These are phyloP conservation scores for Chelon auratus DNA, from an alignment of 2,797 vertebrate genomes.

Conservation along the genomic window DNA sequence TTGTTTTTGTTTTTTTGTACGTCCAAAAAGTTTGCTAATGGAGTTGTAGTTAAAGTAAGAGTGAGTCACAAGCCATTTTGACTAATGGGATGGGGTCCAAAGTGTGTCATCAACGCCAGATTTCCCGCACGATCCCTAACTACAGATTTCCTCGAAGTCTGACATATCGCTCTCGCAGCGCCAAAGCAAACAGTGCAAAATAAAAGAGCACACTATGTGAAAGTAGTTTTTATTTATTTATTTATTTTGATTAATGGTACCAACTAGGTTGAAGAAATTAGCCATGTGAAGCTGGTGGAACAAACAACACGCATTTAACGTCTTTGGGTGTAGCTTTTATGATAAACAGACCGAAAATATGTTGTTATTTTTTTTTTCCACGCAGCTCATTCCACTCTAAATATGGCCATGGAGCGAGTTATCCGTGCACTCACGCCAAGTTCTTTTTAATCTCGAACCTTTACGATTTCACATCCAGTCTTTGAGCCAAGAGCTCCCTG, in stretches of 20 bases:
- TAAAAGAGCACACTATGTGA: constrained; percentile 24
- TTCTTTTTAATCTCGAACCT: not conserved
- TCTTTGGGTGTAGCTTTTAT: no score
- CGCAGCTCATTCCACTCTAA: not conserved
- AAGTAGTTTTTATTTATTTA: not conserved
- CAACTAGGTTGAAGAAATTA: not conserved
- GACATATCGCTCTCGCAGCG: constrained; percentile 25
- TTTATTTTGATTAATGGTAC: constrained; percentile 5
- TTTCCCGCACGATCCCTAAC: constrained; percentile 33
- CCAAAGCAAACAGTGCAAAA: constrained; percentile 43
- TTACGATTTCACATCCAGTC: not conserved
- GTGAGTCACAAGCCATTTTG: constrained; percentile 7
- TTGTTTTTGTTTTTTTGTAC: not conserved
- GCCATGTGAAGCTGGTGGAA: no score
- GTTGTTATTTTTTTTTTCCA: not conserved
- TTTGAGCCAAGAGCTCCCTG: not conserved
- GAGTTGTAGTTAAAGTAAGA: constrained; percentile 34
- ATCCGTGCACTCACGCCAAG: not conserved
- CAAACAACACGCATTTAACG: no score
- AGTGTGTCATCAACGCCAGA: constrained; percentile 52
- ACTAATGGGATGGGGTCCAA: constrained; percentile 26
- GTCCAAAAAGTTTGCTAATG: not conserved
- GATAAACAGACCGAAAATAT: no score
- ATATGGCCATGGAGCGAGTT: not conserved
- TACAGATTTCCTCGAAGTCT: constrained; percentile 34